phyloP scores from a whole-genome alignment of 2,113 vertebrate species.

The Pseudorasbora parva region DNA sequence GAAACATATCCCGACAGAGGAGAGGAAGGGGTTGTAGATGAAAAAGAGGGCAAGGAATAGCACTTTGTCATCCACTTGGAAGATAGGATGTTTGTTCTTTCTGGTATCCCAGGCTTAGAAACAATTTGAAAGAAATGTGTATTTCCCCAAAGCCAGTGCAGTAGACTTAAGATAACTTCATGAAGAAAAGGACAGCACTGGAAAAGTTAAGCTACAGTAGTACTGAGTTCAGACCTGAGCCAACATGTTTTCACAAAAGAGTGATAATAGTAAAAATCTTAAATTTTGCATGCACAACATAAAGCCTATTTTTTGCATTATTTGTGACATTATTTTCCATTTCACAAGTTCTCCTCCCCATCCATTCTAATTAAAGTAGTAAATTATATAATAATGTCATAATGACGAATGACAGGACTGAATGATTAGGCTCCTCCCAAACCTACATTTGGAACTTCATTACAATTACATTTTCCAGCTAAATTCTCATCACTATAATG shows the following conservation, averaged over 20 bases:
- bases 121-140: not conserved
- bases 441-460: not conserved
- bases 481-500: not conserved
- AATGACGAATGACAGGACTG: too few species aligned
- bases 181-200: not conserved
- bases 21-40: slow-evolving; percentile 9
- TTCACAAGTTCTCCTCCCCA: too few species aligned
- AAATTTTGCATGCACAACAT: not conserved
- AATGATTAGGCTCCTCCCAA: too few species aligned
- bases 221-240: not conserved
- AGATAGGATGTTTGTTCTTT: not conserved
- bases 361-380: too few species aligned
- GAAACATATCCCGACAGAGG: slow-evolving; percentile 29
- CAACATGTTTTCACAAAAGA: not conserved
- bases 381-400: too few species aligned
- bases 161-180: not conserved
- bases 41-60: slow-evolving; percentile 6
- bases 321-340: not conserved
- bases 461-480: not conserved
- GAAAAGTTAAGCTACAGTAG: not conserved
- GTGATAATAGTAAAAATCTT: not conserved
- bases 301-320: not conserved
- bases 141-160: not conserved
- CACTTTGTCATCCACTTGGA: not conserved
- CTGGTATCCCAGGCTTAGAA: not conserved